Base-by-base conservation (phyloP, 2,888 invertebrate genomes). In the Stenodema calcarata region DNA sequence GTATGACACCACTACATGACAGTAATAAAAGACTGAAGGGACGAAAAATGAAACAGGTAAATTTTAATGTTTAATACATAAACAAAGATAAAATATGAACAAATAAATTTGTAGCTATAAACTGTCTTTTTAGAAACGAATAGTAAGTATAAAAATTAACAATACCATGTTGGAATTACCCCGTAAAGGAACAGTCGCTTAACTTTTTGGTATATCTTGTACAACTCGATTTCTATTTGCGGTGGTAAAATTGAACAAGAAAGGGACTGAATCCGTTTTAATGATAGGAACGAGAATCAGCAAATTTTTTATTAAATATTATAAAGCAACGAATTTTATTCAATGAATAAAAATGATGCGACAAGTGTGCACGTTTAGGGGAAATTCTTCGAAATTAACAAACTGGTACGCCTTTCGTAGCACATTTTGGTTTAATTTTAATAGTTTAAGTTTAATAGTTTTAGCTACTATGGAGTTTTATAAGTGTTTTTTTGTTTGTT, bases 131-230 rank as follows among this genome's bases (percentile, higher is more conserved):
- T 2, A 50, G 50, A 50, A 30, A 80, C 80, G 54, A 28, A 54
- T 62, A 27, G 54, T 80, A 80, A 27, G 54, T 80, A 80, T 80
- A 80, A 80, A 80, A 80, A 80, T 54, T 54, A 80, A 54, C 80
- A 80, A 54, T 54, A 80, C 50, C 80, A 44, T 44, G 35, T 78
- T 44, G 78, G 78, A 78, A 42, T 62, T 62, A 62, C 62, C 62
- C 9, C 18, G 62, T 62, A 62, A 62, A 62, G 23, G 23, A 62
- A 62, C 62, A 23, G 1, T 18, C 62, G 23, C 4, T n/a, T n/a
- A n/a, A n/a, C n/a, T n/a, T n/a, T 18, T 23, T 62, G 27, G 62
- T 62, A 23, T 2, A 23, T 62, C 14, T 54, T 54, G 2, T 54
- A 3, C 18, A 54, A 54, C 18, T 4, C 18, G 54, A 2, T 3